Evolutionary conservation across 1,140 invertebrate genomes (phyloP), one percentile per base, ranked within the genome.

Genomic region (Bombyx mandarina): DNA sequence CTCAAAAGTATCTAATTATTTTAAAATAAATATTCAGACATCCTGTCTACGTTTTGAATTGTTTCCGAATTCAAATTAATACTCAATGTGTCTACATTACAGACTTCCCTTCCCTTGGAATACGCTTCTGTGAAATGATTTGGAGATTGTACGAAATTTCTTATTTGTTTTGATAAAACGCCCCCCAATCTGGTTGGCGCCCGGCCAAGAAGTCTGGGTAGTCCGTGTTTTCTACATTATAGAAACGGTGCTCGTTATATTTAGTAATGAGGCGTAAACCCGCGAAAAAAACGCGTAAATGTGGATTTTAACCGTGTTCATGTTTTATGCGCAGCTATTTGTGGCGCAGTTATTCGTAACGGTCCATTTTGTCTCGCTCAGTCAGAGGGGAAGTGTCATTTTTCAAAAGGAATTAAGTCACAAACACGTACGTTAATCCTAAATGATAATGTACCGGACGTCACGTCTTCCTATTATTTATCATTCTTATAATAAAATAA

Each of bases 351-450:
- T 56, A 45, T 55, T 52, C 45, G 45, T 43, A 43, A 45, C 54
- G 54, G 18, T 64, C 51, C 62, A 64, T 65, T 67, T 67, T 61
- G 26, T 66, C 52, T 62, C 56, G 56, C 56, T 60, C 52, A 57
- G 26, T 1, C 26, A 35, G 57, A 44, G 57, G 56, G 53, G 51
- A 57, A 60, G 64, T 67, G 57, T 68, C 63, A 67, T 68, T 71
- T 71, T 68, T 68, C 64, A 65, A 62, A 68, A 63, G 62, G 62
- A 66, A 65, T 73, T 68, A 68, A 67, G 49, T 59, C 62, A 43
- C 42, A 35, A 61, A 49, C 57, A 56, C 48, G 50, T 22, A 57
- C 47, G 43, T 9, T 49, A 65, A 68, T 67, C 61, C 66, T 58
- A 5, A 35, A 35, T 35, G 26, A 64, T 62, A 59, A 65, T 60